Percentiles rank a stretch among this genome's conserved stretches.
Evolutionary conservation across 2,888 invertebrate genomes (phyloP).

Genomic region (Microctonus hyperodae): DNA sequence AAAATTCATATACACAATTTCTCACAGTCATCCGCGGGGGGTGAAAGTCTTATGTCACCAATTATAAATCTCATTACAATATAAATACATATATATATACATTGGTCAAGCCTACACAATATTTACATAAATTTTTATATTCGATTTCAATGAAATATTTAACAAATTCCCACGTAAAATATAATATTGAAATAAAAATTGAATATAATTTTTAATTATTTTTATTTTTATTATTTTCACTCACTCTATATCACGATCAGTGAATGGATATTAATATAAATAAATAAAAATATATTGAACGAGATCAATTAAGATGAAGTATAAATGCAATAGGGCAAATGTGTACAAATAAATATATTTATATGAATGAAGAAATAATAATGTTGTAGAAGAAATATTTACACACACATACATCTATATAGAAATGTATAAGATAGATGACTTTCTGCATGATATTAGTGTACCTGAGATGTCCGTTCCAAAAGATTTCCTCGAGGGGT

Average conservation of each 20-base stretch:
- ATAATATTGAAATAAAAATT: too few species aligned
- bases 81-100: too few species aligned
- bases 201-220: too few species aligned
- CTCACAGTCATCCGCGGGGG: slow-evolving; percentile 1
- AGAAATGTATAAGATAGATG: slow-evolving; percentile 12
- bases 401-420: slow-evolving; percentile 4
- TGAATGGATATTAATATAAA: background rate
- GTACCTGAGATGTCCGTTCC: slow-evolving; percentile 14
- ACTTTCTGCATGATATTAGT: slow-evolving; percentile 11
- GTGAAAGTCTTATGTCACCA: slow-evolving; percentile 34
- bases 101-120: slow-evolving; percentile 20
- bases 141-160: background rate
- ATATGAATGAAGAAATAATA: background rate
- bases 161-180: background rate
- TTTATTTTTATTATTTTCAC: too few species aligned
- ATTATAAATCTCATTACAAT: slow-evolving; percentile 21
- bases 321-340: background rate
- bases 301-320: background rate
- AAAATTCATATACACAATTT: too few species aligned
- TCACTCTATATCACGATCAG: background rate
- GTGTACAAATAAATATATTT: background rate
- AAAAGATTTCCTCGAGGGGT: slow-evolving; percentile 46
- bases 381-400: background rate
- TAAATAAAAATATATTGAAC: too few species aligned
- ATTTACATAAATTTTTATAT: background rate